Evolutionary conservation across 2,113 vertebrate species (phyloP).

Genomic region (Xenopus laevis): DNA sequence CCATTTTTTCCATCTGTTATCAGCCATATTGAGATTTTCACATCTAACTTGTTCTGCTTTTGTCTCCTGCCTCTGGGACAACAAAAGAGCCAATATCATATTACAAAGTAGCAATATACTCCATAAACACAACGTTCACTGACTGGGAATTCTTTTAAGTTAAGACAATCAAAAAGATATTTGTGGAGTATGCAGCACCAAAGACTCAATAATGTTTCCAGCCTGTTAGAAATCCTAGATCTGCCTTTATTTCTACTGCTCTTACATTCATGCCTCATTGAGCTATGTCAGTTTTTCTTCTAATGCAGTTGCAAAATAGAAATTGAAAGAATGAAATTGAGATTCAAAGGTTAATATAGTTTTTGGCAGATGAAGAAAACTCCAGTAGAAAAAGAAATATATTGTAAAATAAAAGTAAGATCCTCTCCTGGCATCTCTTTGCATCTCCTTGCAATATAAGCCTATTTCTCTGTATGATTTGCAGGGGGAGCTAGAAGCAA

Average conservation of each 20-base stretch:
- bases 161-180: conserved; percentile 4
- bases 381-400: conserved; percentile 38
- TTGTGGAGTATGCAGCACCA: conserved; percentile 10
- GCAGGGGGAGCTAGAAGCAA: no score
- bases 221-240: conserved; percentile 38
- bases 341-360: conserved; percentile 53
- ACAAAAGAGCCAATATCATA: conserved; percentile 24
- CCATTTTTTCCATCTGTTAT: not conserved
- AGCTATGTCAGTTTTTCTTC: conserved; percentile 48
- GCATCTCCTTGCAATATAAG: not conserved
- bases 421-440: not conserved
- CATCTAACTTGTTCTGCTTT: conserved; percentile 13
- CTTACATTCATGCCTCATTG: conserved; percentile 49
- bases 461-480: no score
- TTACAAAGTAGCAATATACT: conserved; percentile 7
- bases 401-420: conserved; percentile 35
- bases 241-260: conserved; percentile 47
- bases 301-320: conserved; percentile 52
- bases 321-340: conserved; percentile 51
- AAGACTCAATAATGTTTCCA: conserved; percentile 37
- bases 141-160: conserved; percentile 10
- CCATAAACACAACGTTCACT: not conserved
- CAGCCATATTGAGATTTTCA: conserved; percentile 11
- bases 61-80: conserved; percentile 9
- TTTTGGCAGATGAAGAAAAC: conserved; percentile 48